phyloP scores from a whole-genome alignment of 2,113 vertebrate species.

The Bettongia penicillata region DNA sequence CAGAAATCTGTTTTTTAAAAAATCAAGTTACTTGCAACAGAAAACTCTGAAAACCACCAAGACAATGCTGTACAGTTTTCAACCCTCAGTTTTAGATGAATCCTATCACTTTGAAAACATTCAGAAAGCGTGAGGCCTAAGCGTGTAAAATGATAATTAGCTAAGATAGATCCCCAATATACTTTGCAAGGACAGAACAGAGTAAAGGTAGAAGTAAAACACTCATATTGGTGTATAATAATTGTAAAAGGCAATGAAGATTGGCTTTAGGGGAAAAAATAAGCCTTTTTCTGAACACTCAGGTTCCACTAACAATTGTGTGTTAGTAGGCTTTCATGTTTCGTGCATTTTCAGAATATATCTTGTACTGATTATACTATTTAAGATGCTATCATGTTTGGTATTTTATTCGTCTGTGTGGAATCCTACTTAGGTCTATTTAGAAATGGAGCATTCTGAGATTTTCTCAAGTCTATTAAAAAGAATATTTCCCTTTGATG shows the following conservation, averaged over 20 bases:
- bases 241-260: constrained; percentile 21
- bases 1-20: constrained; percentile 52
- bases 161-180: neutral
- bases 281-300: neutral
- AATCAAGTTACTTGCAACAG: neutral
- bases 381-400: constrained; percentile 1
- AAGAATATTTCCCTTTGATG: constrained; percentile 43
- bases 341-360: constrained; percentile 25
- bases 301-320: constrained; percentile 26
- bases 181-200: neutral
- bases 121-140: neutral
- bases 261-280: constrained; percentile 45
- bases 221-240: neutral
- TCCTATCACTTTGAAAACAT: neutral
- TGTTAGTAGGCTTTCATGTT: neutral
- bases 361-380: neutral
- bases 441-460: constrained; percentile 39
- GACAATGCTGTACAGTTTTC: neutral
- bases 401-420: constrained; percentile 56
- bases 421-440: constrained; percentile 39
- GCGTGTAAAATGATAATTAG: constrained; percentile 14
- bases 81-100: neutral
- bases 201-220: neutral
- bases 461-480: constrained; percentile 44
- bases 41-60: constrained; percentile 1